These are phyloP conservation scores for Eupithecia tripunctaria DNA, from an alignment of 2,888 invertebrate genomes.

Conservation along the genomic window DNA sequence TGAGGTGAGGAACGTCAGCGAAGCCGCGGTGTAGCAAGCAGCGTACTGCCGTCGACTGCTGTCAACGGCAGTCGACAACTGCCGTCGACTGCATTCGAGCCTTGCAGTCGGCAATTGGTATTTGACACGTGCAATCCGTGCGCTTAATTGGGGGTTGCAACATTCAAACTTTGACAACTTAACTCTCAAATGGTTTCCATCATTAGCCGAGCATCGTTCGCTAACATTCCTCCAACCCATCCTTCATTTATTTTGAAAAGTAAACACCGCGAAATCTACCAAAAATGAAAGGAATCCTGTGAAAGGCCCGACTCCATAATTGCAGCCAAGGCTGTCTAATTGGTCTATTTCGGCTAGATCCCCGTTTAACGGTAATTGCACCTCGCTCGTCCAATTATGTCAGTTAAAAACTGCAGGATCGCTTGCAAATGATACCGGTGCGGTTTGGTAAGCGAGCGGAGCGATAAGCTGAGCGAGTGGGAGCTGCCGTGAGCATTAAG, in stretches of 20 bases:
- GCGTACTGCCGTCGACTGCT: too few species aligned
- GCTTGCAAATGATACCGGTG: conserved; percentile 50
- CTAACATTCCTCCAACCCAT: neutral
- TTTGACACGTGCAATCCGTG: too few species aligned
- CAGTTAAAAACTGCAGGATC: conserved; percentile 52
- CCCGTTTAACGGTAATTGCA: conserved; percentile 44
- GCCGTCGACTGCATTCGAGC: too few species aligned
- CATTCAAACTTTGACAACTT: too few species aligned
- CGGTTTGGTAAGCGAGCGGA: conserved; percentile 9
- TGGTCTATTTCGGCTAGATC: conserved; percentile 19
- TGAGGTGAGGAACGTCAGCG: too few species aligned
- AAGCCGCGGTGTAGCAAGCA: too few species aligned
- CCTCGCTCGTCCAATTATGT: conserved; percentile 51
- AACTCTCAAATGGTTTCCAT: too few species aligned
- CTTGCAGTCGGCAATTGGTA: too few species aligned
- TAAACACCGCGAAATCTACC: neutral
- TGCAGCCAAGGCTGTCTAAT: conserved; percentile 12
- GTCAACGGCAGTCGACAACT: too few species aligned
- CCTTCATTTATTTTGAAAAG: neutral
- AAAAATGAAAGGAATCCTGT: neutral
- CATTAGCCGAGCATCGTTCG: too few species aligned
- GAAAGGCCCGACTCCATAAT: neutral
- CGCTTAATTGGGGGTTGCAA: too few species aligned
- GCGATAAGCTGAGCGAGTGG: conserved; percentile 12
- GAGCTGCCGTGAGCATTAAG: neutral